Percentiles rank a stretch among this genome's conserved stretches.
Evolutionary conservation across 2,797 vertebrate species (phyloP).

Genomic region (Tragopan temminckii): DNA sequence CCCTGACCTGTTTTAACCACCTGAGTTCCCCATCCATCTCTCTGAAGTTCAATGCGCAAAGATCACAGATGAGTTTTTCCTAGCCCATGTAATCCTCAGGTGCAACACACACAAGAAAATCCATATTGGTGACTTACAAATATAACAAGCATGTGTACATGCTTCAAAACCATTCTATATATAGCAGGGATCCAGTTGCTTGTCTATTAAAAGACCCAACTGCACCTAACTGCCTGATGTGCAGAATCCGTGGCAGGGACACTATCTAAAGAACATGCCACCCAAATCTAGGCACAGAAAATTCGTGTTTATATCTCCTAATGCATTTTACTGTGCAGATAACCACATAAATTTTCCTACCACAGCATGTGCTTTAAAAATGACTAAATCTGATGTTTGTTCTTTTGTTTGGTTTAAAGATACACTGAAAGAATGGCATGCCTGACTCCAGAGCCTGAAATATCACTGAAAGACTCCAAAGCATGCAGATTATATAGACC

Average conservation of each 20-base stretch:
- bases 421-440: not conserved
- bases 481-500: not conserved
- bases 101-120: not conserved
- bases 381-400: not conserved
- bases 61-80: not conserved
- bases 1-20: not conserved
- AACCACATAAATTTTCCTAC: not conserved
- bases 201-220: constrained; percentile 23
- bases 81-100: not conserved
- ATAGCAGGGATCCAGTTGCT: constrained; percentile 25
- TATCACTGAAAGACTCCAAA: not conserved
- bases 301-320: not conserved
- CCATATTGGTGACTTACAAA: not conserved
- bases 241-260: not conserved
- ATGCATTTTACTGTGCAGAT: not conserved
- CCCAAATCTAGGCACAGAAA: not conserved
- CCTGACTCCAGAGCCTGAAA: constrained; percentile 1
- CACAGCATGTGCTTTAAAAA: not conserved
- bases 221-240: not conserved
- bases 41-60: not conserved
- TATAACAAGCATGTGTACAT: not conserved
- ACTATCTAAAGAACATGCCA: constrained; percentile 7
- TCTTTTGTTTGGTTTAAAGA: not conserved
- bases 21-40: not conserved
- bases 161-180: not conserved